phyloP scores from a whole-genome alignment of 1,140 invertebrate species.

The Fopius arisanus region DNA sequence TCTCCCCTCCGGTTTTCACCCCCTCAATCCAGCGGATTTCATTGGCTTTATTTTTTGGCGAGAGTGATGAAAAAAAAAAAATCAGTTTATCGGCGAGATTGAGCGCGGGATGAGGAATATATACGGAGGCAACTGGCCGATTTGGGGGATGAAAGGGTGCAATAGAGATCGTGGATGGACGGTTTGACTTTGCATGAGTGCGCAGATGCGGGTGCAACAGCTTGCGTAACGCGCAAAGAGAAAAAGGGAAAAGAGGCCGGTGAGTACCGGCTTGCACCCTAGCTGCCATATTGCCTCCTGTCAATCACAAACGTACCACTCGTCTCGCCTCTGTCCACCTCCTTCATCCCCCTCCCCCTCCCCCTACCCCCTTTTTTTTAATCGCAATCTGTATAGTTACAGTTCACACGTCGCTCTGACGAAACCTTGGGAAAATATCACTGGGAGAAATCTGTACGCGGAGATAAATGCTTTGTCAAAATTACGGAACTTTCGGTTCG shows the following conservation, averaged over 20 bases:
- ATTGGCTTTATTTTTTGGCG: conserved; percentile 18
- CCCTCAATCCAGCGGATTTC: too few species aligned
- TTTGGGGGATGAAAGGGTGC: conserved; percentile 19
- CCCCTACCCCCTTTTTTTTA: background rate
- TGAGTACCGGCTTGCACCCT: conserved; percentile 38
- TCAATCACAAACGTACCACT: conserved; percentile 61
- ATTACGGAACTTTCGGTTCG: too few species aligned
- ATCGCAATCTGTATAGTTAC: background rate
- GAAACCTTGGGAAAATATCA: background rate
- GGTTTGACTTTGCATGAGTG: conserved; percentile 65
- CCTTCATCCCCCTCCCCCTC: conserved; percentile 30
- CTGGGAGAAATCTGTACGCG: background rate
- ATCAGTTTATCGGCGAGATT: conserved; percentile 54
- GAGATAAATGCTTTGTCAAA: too few species aligned
- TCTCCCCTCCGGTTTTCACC: too few species aligned
- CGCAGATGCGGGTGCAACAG: conserved; percentile 67
- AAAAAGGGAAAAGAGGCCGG: conserved; percentile 49
- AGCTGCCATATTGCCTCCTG: conserved; percentile 53
- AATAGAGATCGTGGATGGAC: conserved; percentile 52
- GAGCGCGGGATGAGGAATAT: conserved; percentile 34
- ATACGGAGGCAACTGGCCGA: conserved; percentile 26
- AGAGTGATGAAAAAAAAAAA: conserved; percentile 19
- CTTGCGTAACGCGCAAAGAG: conserved; percentile 65
- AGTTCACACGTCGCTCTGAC: background rate
- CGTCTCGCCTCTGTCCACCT: conserved; percentile 36